Percentiles rank a stretch among this genome's conserved stretches.
phyloP scores from a whole-genome alignment of 1,140 invertebrate species.

The Drosophila bifasciata region DNA sequence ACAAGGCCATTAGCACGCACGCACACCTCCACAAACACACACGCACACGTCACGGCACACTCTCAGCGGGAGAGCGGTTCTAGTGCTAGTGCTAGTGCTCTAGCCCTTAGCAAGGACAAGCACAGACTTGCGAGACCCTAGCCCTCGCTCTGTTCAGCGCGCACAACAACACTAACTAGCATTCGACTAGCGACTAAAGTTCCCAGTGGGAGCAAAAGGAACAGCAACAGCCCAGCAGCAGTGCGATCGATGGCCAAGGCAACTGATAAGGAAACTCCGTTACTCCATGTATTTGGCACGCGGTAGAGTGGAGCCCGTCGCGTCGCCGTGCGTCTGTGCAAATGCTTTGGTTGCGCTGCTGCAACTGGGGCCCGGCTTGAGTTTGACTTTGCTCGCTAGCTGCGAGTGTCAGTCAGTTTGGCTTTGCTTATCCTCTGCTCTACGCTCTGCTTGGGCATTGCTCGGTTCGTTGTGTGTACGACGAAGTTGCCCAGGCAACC shows the following conservation, averaged over 20 bases:
- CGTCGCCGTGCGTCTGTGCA: constrained; percentile 62
- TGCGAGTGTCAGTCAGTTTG: constrained; percentile 19
- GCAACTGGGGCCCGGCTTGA: constrained; percentile 77
- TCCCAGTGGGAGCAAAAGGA: constrained; percentile 19
- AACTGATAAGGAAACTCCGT: constrained; percentile 34
- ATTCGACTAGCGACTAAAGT: too few species aligned
- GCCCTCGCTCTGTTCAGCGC: constrained; percentile 22
- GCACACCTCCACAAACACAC: constrained; percentile 30
- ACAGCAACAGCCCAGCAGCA: neutral
- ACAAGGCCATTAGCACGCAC: constrained; percentile 56
- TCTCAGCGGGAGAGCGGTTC: neutral
- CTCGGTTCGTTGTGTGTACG: constrained; percentile 43
- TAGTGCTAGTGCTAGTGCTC: constrained; percentile 7
- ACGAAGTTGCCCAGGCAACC: constrained; percentile 74
- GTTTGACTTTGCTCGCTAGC: constrained; percentile 48
- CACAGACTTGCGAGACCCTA: constrained; percentile 21
- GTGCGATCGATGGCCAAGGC: constrained; percentile 74
- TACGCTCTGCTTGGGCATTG: too few species aligned
- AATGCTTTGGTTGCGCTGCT: constrained; percentile 74
- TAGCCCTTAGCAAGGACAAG: constrained; percentile 53
- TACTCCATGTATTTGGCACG: constrained; percentile 40
- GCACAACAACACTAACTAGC: constrained; percentile 24
- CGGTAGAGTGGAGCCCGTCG: constrained; percentile 19
- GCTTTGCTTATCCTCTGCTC: constrained; percentile 69
- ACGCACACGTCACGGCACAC: constrained; percentile 14